Evolutionary conservation across 2,113 vertebrate species (phyloP), one percentile per base, ranked within the genome.

Genomic region (Otus sunia): DNA sequence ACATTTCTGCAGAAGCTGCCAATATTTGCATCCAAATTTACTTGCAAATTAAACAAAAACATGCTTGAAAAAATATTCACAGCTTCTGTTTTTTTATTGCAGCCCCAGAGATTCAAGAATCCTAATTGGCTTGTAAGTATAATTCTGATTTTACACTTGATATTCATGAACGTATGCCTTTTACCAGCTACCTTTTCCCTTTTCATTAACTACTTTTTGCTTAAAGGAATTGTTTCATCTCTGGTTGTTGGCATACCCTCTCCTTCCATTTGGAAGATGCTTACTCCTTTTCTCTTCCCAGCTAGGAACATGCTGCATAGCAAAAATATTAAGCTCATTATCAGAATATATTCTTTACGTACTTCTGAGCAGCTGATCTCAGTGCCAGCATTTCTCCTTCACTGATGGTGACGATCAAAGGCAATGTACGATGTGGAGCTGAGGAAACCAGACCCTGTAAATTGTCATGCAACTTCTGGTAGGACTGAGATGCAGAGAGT

Each of bases 131-230:
- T 90, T 86, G 32, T 73, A 85, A 90, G 22, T 30, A 72, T 17
- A 88, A 55, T 68, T 69, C n/a, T 62, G 89, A 89, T 95, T 95
- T 92, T 91, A 87, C 32, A 27, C 32, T 89, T 49, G 50, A 72
- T 91, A 66, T 7, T 86, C 16, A 30, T n/a, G 18, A 76, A 62
- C 85, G 41, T 67, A 75, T 68, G 58, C 30, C 23, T 92, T 79
- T 79, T 82, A 73, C 49, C 26, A 69, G 36, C 49, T n/a, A 66
- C 5, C 8, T 76, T 64, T 90, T 52, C 17, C 14, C 25, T 92
- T 58, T 59, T 43, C 1, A 0, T 60, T 85, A 75, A 87, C 72
- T 79, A 72, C 29, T 79, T 96, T 78, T 66, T 79, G n/a, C 62
- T 79, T 82, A 62, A 82, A 90, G 27, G 34, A 93, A 56, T 27